Conservation (phyloP, 1,140 invertebrate genomes). For the Goniozus legneri region DNA sequence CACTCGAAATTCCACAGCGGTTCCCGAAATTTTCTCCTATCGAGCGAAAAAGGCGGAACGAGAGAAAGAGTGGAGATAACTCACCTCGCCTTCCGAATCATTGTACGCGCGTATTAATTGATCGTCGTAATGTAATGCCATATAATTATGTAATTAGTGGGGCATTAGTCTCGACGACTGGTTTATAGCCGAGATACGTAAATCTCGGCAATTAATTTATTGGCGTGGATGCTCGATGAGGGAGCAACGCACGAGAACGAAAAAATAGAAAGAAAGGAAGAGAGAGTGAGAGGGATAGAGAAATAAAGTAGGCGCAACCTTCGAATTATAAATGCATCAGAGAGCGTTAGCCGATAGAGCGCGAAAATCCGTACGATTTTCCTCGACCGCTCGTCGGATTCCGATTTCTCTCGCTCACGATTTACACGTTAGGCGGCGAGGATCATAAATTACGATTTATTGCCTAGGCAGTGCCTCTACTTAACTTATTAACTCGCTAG, state of each 20-base stretch:
- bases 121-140: slow-evolving; percentile 43
- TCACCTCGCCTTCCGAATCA: slow-evolving; percentile 32
- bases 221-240: slow-evolving; percentile 26
- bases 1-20: too few relatives aligned
- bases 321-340: too few relatives aligned
- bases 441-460: slow-evolving; percentile 53
- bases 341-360: too few relatives aligned
- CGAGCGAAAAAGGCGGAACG: too few relatives aligned
- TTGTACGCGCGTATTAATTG: slow-evolving; percentile 46
- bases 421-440: too few relatives aligned
- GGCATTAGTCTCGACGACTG: slow-evolving; percentile 46
- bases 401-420: too few relatives aligned
- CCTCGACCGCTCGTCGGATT: too few relatives aligned
- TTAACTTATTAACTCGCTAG: slow-evolving; percentile 49
- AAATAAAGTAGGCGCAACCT: not conserved
- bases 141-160: slow-evolving; percentile 54
- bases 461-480: slow-evolving; percentile 45
- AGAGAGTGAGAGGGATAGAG: not conserved
- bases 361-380: too few relatives aligned
- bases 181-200: slow-evolving; percentile 49
- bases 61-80: too few relatives aligned
- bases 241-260: not conserved
- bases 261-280: slow-evolving; percentile 6
- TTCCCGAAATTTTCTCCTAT: too few relatives aligned
- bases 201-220: slow-evolving; percentile 52